phyloP scores from a whole-genome alignment of 2,888 invertebrate species.

The Leucophora obtusa region DNA sequence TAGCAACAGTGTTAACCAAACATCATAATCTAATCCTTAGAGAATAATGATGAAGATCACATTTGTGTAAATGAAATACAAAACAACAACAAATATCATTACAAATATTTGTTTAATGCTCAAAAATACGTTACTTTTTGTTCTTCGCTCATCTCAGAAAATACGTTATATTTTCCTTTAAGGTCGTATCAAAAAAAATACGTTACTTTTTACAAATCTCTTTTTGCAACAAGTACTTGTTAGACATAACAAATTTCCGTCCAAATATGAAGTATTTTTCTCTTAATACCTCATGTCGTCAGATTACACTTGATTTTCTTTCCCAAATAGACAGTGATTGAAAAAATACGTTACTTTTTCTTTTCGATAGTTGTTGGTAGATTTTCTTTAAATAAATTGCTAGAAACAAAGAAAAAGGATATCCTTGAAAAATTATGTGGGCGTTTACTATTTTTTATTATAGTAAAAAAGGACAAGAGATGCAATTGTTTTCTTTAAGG shows the following conservation, averaged over 20 bases:
- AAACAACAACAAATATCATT: background rate
- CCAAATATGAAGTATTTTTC: background rate
- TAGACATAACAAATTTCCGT: background rate
- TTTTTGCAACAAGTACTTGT: background rate
- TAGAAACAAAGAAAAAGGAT: background rate
- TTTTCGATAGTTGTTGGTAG: background rate
- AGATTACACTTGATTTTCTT: constrained; percentile 16
- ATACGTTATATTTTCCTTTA: constrained; percentile 41
- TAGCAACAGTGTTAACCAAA: background rate
- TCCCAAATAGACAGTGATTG: background rate
- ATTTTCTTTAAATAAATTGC: constrained; percentile 5
- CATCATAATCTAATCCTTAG: background rate
- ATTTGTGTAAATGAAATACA: background rate
- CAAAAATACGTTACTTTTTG: background rate
- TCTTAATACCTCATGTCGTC: background rate
- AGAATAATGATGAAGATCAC: background rate
- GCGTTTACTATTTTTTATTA: background rate
- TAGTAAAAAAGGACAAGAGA: background rate
- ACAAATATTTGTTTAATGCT: background rate
- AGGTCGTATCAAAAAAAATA: constrained; percentile 10
- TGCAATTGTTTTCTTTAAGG: background rate
- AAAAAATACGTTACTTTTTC: constrained; percentile 50
- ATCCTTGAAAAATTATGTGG: constrained; percentile 27
- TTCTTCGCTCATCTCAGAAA: background rate
- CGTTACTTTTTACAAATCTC: constrained; percentile 18